Evolutionary conservation across 2,888 invertebrate genomes (phyloP).

Genomic region (Linnaemya vulpina): DNA sequence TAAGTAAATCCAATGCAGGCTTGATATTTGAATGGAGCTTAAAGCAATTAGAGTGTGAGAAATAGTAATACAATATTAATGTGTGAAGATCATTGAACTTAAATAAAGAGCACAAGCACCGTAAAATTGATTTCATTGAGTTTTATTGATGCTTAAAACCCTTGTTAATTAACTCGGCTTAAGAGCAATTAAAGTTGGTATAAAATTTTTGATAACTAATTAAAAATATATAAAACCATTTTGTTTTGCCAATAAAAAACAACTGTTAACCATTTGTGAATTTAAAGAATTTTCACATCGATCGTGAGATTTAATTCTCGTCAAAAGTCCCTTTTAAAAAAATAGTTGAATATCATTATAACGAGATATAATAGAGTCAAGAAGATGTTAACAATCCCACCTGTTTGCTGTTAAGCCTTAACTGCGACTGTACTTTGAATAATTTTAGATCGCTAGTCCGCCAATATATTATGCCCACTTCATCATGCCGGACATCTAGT

Average conservation of each 20-base stretch:
- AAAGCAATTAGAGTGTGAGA: constrained; percentile 4
- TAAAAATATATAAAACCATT: constrained; percentile 13
- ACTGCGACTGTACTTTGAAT: too few species aligned
- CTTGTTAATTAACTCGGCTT: constrained; percentile 52
- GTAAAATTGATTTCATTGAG: constrained; percentile 11
- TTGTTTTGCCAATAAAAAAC: background rate
- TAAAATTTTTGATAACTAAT: constrained; percentile 23
- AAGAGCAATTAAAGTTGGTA: constrained; percentile 27
- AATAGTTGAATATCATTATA: too few species aligned
- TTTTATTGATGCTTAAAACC: constrained; percentile 22
- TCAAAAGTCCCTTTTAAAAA: too few species aligned
- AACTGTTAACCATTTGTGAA: too few species aligned
- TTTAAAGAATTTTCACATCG: too few species aligned
- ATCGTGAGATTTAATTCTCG: too few species aligned
- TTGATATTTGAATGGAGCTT: constrained; percentile 21
- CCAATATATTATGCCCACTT: too few species aligned
- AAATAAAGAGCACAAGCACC: constrained; percentile 17
- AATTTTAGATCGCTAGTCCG: too few species aligned
- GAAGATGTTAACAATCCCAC: too few species aligned
- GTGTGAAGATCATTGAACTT: constrained; percentile 56
- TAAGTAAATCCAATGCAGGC: constrained; percentile 26
- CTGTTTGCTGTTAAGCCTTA: too few species aligned
- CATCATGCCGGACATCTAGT: too few species aligned
- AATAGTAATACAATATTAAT: constrained; percentile 43
- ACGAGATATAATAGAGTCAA: too few species aligned